A percentile compares a stretch with the other conserved stretches of the same genome.
Evolutionary conservation across 2,888 invertebrate species (phyloP).

Genomic region (Sympetrum striolatum): DNA sequence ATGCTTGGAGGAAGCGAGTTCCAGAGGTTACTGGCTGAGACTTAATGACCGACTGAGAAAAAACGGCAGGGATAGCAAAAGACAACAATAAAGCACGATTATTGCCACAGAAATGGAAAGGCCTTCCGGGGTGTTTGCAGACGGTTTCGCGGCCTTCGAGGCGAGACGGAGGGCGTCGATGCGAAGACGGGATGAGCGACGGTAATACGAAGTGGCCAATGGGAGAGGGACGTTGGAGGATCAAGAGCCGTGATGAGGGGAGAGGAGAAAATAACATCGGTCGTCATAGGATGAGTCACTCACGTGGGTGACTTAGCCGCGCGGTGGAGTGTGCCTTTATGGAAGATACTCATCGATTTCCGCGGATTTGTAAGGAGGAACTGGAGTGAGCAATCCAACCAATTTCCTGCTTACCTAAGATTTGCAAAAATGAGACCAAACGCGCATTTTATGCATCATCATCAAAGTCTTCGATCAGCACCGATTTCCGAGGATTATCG

Average conservation of each 20-base stretch:
- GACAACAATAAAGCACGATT: not conserved
- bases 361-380: too few relatives aligned
- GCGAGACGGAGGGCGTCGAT: not conserved
- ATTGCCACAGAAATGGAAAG: not conserved
- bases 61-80: not conserved
- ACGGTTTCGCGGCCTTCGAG: not conserved
- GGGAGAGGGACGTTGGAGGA: not conserved
- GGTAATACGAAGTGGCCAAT: not conserved
- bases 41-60: not conserved
- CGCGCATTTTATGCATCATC: too few relatives aligned
- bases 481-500: too few relatives aligned
- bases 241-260: not conserved
- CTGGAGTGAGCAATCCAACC: too few relatives aligned
- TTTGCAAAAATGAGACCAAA: too few relatives aligned
- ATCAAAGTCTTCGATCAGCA: too few relatives aligned
- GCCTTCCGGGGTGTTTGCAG: not conserved
- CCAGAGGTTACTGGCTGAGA: too few relatives aligned
- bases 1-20: too few relatives aligned
- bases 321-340: not conserved
- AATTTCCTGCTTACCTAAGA: too few relatives aligned
- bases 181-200: not conserved
- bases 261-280: not conserved
- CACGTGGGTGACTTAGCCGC: not conserved
- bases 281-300: not conserved
- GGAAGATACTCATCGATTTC: not conserved